Evolutionary conservation across 2,113 vertebrate species (phyloP), one percentile per base, ranked within the genome.

Genomic region (Saccopteryx bilineata): DNA sequence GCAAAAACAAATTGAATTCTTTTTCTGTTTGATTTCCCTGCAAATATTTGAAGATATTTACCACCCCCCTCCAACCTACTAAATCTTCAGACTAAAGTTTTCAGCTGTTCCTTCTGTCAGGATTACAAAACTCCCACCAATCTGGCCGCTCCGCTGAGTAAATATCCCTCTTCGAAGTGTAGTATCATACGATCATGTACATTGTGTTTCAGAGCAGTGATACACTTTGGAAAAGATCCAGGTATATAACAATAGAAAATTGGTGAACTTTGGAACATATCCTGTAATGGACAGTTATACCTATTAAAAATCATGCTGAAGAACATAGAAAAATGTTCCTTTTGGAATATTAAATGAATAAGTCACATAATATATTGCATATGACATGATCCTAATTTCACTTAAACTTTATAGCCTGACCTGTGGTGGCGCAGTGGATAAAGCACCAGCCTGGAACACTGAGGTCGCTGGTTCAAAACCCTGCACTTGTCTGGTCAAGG

Each of bases 1-100:
- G 66, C 52, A 90, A 90, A 90, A 90, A 93, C 75, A 96, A 96
- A 94, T 9, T 63, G 11, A 88, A 58, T 95, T 82, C 39, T 39
- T 96, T 82, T 72, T 92, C 65, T 93, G 68, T 92, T 86, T 82
- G 50, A 82, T 86, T 96, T 95, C 31, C 85, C 66, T 82, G 66
- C 58, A 97, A 95, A 93, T 90, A 95, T 95, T 78, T 96, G 90
- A 93, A 75, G 84, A 90, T 82, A 88, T 90, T 92, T 85, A 87
- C 50, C 66, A 90, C 21, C 33, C 17, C 17, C 33, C 5, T 63
- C 54, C 54, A 87, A 66, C 7, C n/a, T 5, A 31, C 48, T 69
- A 83, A 91, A 95, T 81, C 26, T 50, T 21, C 66, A 58, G 54
- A 58, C 76, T 85, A 48, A 65, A 92, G 78, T 87, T 93, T 94